These are phyloP conservation scores for Drosophila saltans DNA, from an alignment of 1,140 invertebrate genomes.

Conservation along the genomic window DNA sequence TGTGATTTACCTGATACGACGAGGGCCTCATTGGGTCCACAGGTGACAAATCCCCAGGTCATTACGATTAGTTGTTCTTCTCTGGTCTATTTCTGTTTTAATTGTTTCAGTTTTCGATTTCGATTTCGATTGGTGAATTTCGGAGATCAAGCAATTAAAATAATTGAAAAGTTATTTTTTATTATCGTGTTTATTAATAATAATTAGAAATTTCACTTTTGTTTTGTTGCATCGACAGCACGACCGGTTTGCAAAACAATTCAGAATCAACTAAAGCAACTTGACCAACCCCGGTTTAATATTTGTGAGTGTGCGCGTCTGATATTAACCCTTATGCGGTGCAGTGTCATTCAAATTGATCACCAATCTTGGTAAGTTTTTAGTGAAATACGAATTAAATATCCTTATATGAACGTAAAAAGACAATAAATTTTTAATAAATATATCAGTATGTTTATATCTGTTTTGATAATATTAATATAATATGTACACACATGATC, in stretches of 20 bases:
- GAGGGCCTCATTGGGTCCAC: constrained; percentile 98
- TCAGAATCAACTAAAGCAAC: constrained; percentile 44
- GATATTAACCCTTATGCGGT: constrained; percentile 44
- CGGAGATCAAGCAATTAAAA: not conserved
- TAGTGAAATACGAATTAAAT: not conserved
- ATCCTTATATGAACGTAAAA: too few species aligned
- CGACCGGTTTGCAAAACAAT: constrained; percentile 52
- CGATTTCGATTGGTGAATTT: not conserved
- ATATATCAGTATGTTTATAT: too few species aligned
- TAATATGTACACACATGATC: too few species aligned
- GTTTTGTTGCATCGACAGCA: not conserved
- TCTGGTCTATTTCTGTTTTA: constrained; percentile 1
- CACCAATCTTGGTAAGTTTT: constrained; percentile 31
- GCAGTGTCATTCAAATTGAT: not conserved
- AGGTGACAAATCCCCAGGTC: constrained; percentile 97
- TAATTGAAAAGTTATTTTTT: not conserved
- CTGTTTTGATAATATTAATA: too few species aligned
- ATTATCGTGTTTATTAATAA: not conserved
- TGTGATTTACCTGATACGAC: constrained; percentile 94
- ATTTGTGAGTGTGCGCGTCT: constrained; percentile 38
- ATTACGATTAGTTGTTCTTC: constrained; percentile 83
- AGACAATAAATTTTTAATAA: too few species aligned
- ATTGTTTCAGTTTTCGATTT: not conserved
- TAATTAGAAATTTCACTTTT: constrained; percentile 1
- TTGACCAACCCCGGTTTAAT: constrained; percentile 1